These are phyloP conservation scores for Drosophila tripunctata DNA, from an alignment of 2,888 invertebrate genomes.

Conservation along the genomic window DNA sequence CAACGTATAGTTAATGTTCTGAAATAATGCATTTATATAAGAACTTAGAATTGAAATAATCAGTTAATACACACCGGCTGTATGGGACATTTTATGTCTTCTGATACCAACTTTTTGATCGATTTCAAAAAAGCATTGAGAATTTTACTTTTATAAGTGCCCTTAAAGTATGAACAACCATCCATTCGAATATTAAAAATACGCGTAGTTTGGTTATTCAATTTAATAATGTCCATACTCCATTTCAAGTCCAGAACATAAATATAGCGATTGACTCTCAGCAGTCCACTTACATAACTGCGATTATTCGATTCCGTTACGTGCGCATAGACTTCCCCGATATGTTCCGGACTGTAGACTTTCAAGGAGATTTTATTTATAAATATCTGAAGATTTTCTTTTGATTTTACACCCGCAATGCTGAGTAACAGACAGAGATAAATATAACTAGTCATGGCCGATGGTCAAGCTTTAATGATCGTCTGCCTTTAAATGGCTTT, in stretches of 20 bases:
- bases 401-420: not conserved
- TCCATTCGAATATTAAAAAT: conserved; percentile 2
- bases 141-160: not conserved
- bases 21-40: not conserved
- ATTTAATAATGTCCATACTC: not conserved
- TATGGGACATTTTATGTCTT: conserved; percentile 7
- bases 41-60: not conserved
- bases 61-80: conserved; percentile 13
- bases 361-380: not conserved
- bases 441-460: conserved; percentile 8
- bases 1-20: conserved; percentile 13
- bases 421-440: not conserved
- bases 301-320: conserved; percentile 7
- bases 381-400: not conserved
- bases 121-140: not conserved
- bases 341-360: not conserved
- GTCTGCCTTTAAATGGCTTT: not conserved
- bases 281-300: not conserved
- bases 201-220: conserved; percentile 1
- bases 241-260: not conserved
- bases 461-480: not conserved
- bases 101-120: not conserved
- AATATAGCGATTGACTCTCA: not conserved
- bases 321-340: not conserved
- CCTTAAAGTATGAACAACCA: conserved; percentile 10